phyloP scores from a whole-genome alignment of 1,140 invertebrate species.

The Atta texana region DNA sequence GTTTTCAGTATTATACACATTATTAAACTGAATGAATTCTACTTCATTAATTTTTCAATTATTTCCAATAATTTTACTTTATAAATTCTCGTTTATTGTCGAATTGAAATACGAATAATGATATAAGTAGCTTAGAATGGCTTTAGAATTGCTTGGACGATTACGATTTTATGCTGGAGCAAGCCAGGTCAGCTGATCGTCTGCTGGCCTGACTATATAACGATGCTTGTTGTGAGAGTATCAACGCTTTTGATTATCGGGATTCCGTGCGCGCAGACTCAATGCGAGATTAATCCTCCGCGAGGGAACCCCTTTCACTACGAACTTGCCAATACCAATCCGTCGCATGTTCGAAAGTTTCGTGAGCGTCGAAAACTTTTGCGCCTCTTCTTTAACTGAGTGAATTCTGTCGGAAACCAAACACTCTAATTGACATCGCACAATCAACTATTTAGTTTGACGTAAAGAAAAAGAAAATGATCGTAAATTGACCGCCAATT shows the following conservation, averaged over 20 bases:
- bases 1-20: background rate
- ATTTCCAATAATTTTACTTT: background rate
- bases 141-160: background rate
- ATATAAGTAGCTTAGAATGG: background rate
- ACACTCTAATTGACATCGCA: slow-evolving; percentile 50
- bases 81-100: background rate
- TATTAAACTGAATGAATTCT: background rate
- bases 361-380: slow-evolving; percentile 73
- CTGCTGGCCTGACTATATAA: slow-evolving; percentile 67
- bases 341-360: slow-evolving; percentile 72
- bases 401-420: slow-evolving; percentile 68
- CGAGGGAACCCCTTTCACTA: slow-evolving; percentile 71
- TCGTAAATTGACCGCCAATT: background rate
- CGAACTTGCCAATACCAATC: slow-evolving; percentile 72
- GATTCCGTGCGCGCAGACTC: slow-evolving; percentile 76
- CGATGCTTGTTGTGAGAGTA: slow-evolving; percentile 75
- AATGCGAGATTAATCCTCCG: slow-evolving; percentile 77
- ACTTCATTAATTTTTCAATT: background rate
- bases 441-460: background rate
- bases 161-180: slow-evolving; percentile 17
- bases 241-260: slow-evolving; percentile 78
- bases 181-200: slow-evolving; percentile 74
- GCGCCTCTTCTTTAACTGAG: slow-evolving; percentile 59
- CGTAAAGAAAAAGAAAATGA: background rate
- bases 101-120: background rate